phyloP scores from a whole-genome alignment of 35 echinoderm and acorn worm genomes.

The Patiria miniata region DNA sequence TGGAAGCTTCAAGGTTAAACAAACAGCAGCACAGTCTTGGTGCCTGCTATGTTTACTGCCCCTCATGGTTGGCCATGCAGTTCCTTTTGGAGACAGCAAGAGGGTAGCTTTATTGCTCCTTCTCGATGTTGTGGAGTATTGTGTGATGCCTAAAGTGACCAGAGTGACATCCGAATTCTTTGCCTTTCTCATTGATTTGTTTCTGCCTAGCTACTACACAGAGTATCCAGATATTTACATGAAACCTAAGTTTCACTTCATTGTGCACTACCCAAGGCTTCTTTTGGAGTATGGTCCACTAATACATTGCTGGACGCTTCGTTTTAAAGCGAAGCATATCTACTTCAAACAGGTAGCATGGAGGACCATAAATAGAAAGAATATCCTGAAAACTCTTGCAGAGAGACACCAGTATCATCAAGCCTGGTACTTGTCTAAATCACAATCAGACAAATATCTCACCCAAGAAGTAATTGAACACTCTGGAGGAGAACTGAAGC shows the following conservation, averaged over 20 bases:
- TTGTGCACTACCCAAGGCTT: constrained; percentile 42
- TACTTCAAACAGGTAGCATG: constrained; percentile 38
- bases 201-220: constrained; percentile 28
- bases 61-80: constrained; percentile 44
- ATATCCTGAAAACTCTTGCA: constrained; percentile 37
- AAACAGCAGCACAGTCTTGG: constrained; percentile 53
- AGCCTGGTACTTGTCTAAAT: background rate
- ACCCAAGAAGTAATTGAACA: constrained; percentile 14
- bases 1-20: constrained; percentile 52
- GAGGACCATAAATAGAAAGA: constrained; percentile 40
- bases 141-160: constrained; percentile 31
- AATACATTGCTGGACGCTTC: constrained; percentile 60
- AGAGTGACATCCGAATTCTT: constrained; percentile 30
- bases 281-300: constrained; percentile 63
- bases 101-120: constrained; percentile 36
- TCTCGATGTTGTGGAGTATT: constrained; percentile 55
- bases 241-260: constrained; percentile 60
- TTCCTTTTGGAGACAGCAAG: constrained; percentile 31
- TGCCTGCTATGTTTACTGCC: constrained; percentile 55
- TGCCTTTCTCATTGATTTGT: constrained; percentile 56
- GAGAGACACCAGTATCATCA: constrained; percentile 44
- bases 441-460: constrained; percentile 20
- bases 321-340: constrained; percentile 60
- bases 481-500: background rate
- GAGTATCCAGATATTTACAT: constrained; percentile 20